Base-by-base conservation (phyloP, 2,113 vertebrate species). In the Thamnaconus septentrionalis region DNA sequence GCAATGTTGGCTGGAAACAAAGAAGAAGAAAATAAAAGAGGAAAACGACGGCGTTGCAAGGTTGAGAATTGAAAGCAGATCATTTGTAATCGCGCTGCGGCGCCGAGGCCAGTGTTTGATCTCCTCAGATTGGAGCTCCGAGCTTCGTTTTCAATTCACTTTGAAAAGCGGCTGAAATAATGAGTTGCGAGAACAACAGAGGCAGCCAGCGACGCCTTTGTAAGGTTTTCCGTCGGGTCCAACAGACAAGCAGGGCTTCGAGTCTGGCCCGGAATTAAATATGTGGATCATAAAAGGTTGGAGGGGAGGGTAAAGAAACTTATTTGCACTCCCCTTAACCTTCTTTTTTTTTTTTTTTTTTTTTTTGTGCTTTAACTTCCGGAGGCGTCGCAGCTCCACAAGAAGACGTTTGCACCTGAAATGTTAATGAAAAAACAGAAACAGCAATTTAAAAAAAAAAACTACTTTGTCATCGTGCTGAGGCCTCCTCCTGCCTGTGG, bases 71-170 rank as follows among this genome's bases (percentile, higher is more conserved):
- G 59, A 61, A 85, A 76, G 67, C 12, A 64, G 48, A 56, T 64
- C 0, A 65, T 76, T 70, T 79, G 67, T 60, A 69, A 71, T 61
- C 58, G 55, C 6, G 63, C 47, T 68, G 49, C 43, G 52, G 47
- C 66, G 18, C 18, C 18, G 18, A 31, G 18, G 45, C 48, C 49
- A 66, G 55, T 62, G 77, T 80, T 75, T 85, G 58, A 79, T 64
- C 66, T 73, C 60, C 56, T 80, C 66, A 70, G 50, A 81, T 72
- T 53, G 41, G 56, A 64, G 49, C 53, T 59, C 59, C 55, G 3
- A 45, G 76, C 61, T 80, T 51, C 12, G 70, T 82, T 77, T 79
- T 71, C 31, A 57, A 79, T 80, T 80, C 62, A 76, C 65, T 80
- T 80, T 76, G 53, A 75, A 80, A 31, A 74, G 4, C 0, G 49